Base-by-base conservation (phyloP, 2,888 invertebrate species). In the Leptarthrus brevirostris region DNA sequence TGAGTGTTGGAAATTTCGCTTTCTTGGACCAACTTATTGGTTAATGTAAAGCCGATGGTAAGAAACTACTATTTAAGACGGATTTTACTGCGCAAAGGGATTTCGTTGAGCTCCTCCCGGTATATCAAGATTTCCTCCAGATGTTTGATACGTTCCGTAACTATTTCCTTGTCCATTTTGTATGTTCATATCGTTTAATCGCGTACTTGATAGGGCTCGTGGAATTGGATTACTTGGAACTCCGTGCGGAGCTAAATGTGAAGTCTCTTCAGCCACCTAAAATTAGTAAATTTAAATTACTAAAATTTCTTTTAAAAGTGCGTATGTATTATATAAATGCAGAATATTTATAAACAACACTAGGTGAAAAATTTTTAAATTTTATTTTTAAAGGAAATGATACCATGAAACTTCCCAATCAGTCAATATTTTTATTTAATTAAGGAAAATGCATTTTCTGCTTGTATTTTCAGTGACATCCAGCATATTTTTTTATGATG, bases 151-250 rank as follows among this genome's bases (percentile, higher is more conserved):
- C 24, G 93, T 93, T 76, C 94, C 94, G 82, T 92, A 92, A 54
- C 89, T 88, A 1, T 78, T 79, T 30, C 80, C 81, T 12, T 81
- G 83, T 44, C 81, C 82, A 73, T 91, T 90, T 83, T 92, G 91
- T 78, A 90, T 90, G 76, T 91, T 87, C 79, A 93, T 86, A 83
- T 95, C 95, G 78, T 93, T 91, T 40, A 95, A 88, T 75, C 94
- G 90, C 78, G 90, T 90, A 81, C 93, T 94, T 78, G 94, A 94
- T 22, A 95, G 87, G 66, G 94, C 95, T 77, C 95, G 89, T 0
- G 95, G 95, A 81, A 95, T 91, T 18, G 96, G 95, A 87, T 94
- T 95, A 82, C 94, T 93, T 56, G 96, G 96, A 66, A 96, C 96
- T 61, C 96, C 96, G 83, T 96, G 96, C n/a, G 96, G 96, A 73